phyloP scores from a whole-genome alignment of 2,113 vertebrate species.

The Brienomyrus longianalis region DNA sequence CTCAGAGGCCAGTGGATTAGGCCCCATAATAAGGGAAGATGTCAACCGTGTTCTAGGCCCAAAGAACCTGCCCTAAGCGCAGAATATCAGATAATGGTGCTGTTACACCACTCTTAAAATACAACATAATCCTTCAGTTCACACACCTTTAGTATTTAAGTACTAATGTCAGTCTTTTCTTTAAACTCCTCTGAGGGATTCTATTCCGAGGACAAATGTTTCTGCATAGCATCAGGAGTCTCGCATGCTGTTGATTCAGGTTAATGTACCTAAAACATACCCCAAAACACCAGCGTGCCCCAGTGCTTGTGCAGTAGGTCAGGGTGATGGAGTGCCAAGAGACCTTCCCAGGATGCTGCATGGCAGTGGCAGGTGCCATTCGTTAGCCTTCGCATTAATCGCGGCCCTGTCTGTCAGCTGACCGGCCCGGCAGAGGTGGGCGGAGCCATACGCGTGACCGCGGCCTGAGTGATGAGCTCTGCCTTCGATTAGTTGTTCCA shows the following conservation, averaged over 20 bases:
- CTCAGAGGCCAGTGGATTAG: not conserved
- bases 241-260: not conserved
- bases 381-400: slow-evolving; percentile 81
- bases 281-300: not conserved
- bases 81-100: not conserved
- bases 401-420: slow-evolving; percentile 60
- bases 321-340: slow-evolving; percentile 55
- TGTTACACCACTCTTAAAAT: not conserved
- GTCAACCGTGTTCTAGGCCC: not conserved
- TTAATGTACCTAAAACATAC: not conserved
- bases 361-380: slow-evolving; percentile 57
- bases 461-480: slow-evolving; percentile 82
- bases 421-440: slow-evolving; percentile 54
- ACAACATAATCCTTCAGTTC: not conserved
- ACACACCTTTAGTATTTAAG: not conserved
- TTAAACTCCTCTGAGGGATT: not conserved
- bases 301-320: not conserved
- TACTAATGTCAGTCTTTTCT: not conserved
- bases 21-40: not conserved
- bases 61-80: not conserved
- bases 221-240: not conserved
- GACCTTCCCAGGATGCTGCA: slow-evolving; percentile 63
- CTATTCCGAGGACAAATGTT: not conserved
- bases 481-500: slow-evolving; percentile 91
- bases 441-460: slow-evolving; percentile 54